Base-by-base conservation (phyloP, 2,113 vertebrate species). In the Lamprologus ornatipinnis region DNA sequence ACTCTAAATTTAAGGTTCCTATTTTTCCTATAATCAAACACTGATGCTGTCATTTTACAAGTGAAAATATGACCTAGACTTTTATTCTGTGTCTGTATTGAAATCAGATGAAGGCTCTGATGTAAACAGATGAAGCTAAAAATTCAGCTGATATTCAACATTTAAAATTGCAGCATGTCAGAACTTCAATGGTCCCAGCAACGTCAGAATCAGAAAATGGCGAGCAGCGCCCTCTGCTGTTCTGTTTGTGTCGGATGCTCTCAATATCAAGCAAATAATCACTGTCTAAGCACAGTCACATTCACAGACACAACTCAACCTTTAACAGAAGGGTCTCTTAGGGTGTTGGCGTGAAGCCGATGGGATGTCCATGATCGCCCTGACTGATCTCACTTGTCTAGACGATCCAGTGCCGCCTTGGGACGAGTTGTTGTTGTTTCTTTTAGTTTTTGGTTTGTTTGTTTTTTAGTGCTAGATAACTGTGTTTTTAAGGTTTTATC, bases 211-310 rank as follows among this genome's bases (percentile, higher is more conserved):
- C 5, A 73, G 75, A 51, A 7, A 26, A 53, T 21, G 73, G 92
- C 31, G 31, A 90, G 83, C 91, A 93, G 94, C 88, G 2, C 93
- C 95, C 94, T 91, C 95, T 95, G 45, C 90, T 94, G 94, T 85
- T 58, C 0, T 1, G 19, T 21, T 21, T 26, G 19, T 19, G 79
- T 37, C 26, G 2, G 15, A 35, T 28, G 28, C 10, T 54, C 40
- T 58, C 54, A 23, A 28, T 26, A 23, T 80, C 17, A 6, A 21
- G 15, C 19, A 9, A 33, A 26, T 12, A 19, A 40, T 83, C 8
- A 54, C 51, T 23, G 75, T 83, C 80, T 15, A 88, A 21, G 79
- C 37, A 81, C 31, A 84, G 63, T 49, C 68, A 49, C 51, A 75
- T 68, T 17, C 84, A 82, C 33, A 65, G 40, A 68, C 51, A 85